These are phyloP conservation scores for Solenopsis fugax DNA, from an alignment of 1,140 invertebrate genomes.

Conservation along the genomic window DNA sequence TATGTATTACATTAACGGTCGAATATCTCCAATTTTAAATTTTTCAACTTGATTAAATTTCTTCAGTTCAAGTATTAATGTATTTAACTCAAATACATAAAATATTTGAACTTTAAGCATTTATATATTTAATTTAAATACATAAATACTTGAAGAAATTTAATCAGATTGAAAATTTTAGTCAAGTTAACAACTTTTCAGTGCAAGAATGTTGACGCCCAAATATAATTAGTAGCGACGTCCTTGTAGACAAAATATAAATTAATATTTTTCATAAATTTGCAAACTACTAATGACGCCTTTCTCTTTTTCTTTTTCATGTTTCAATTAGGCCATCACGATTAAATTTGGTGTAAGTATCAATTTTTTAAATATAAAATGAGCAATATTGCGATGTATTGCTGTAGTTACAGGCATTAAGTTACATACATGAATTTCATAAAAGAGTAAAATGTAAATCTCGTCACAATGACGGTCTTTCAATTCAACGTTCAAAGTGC, in stretches of 20 bases:
- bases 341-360: slow-evolving; percentile 82
- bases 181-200: too few relatives aligned
- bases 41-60: too few relatives aligned
- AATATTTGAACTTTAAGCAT: too few relatives aligned
- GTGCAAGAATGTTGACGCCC: not conserved
- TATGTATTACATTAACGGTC: too few relatives aligned
- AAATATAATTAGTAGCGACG: not conserved
- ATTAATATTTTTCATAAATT: not conserved
- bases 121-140: too few relatives aligned
- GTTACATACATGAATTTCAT: slow-evolving; percentile 1
- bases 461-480: not conserved
- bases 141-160: too few relatives aligned
- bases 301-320: slow-evolving; percentile 63
- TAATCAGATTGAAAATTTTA: too few relatives aligned
- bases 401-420: not conserved
- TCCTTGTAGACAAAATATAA: not conserved
- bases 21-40: too few relatives aligned
- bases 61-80: too few relatives aligned
- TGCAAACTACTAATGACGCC: not conserved
- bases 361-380: not conserved
- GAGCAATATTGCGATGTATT: not conserved
- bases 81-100: too few relatives aligned
- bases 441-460: slow-evolving; percentile 34
- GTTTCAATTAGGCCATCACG: slow-evolving; percentile 77
- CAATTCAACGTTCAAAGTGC: slow-evolving; percentile 17